phyloP scores from a whole-genome alignment of 1,140 invertebrate genomes.

The Phymastichus coffea region DNA sequence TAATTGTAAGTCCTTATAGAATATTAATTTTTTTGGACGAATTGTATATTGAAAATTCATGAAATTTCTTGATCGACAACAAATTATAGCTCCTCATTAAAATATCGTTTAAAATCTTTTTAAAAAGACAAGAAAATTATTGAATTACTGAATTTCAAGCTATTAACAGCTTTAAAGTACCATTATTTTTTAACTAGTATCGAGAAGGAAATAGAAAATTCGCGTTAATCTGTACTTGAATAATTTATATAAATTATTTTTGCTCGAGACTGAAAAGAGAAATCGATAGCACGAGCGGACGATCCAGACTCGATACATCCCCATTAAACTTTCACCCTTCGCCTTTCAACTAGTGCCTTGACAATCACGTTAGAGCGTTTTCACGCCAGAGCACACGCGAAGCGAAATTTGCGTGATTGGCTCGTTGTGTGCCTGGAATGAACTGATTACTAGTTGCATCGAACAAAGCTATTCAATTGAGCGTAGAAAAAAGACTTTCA shows the following conservation, averaged over 20 bases:
- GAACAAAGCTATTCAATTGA: neutral
- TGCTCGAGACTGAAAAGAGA: neutral
- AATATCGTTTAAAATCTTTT: too few species aligned
- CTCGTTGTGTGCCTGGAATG: neutral
- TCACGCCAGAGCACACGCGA: neutral
- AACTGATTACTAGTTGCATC: neutral
- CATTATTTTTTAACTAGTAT: too few species aligned
- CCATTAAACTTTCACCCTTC: conserved; percentile 18
- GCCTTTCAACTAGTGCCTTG: conserved; percentile 4
- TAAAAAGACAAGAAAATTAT: too few species aligned
- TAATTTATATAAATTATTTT: conserved; percentile 4
- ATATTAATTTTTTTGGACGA: too few species aligned
- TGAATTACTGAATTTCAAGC: too few species aligned
- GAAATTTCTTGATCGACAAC: too few species aligned
- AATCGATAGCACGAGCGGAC: neutral
- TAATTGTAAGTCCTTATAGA: too few species aligned
- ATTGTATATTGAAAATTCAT: too few species aligned
- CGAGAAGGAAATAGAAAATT: too few species aligned
- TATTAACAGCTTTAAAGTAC: too few species aligned
- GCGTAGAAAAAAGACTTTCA: neutral
- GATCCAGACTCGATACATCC: neutral
- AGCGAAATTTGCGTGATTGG: neutral
- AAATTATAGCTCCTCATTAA: too few species aligned
- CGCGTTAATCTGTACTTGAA: too few species aligned
- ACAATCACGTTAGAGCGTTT: neutral